These are phyloP conservation scores for Ophion slaviceki DNA, from an alignment of 2,888 invertebrate genomes.

Conservation along the genomic window DNA sequence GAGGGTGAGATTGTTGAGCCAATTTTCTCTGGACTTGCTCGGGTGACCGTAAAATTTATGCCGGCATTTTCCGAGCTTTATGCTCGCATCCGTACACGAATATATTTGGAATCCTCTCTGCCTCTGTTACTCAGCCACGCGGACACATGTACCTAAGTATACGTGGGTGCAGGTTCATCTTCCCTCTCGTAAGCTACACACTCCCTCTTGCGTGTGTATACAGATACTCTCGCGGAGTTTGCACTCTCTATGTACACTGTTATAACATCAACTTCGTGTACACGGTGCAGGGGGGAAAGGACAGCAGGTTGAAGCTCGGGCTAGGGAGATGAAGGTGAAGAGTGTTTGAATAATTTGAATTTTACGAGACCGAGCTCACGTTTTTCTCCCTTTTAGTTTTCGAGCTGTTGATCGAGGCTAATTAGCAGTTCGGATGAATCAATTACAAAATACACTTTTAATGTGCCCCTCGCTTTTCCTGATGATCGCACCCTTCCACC, in stretches of 20 bases:
- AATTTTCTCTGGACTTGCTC: constrained; percentile 72
- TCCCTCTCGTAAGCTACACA: constrained; percentile 48
- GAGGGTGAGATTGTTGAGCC: constrained; percentile 59
- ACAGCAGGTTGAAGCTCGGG: background rate
- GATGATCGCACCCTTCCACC: too few species aligned
- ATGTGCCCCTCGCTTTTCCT: too few species aligned
- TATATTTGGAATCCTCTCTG: constrained; percentile 63
- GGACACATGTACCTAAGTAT: background rate
- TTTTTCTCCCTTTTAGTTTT: background rate
- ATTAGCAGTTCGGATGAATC: background rate
- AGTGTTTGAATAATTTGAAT: constrained; percentile 23
- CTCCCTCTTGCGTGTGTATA: constrained; percentile 31
- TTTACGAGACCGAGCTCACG: constrained; percentile 13
- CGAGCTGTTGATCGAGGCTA: background rate
- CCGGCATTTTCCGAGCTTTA: constrained; percentile 73
- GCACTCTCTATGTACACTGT: constrained; percentile 38
- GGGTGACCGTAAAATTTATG: constrained; percentile 75
- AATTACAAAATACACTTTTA: background rate
- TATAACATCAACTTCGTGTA: constrained; percentile 58
- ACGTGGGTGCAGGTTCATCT: constrained; percentile 10
- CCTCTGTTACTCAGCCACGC: background rate
- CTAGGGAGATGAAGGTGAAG: constrained; percentile 23
- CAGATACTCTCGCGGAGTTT: constrained; percentile 27
- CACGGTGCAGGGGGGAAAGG: background rate
- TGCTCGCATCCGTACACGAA: constrained; percentile 65